Conservation (phyloP, 1,140 invertebrate genomes). For the Neuroterus valhalla region DNA sequence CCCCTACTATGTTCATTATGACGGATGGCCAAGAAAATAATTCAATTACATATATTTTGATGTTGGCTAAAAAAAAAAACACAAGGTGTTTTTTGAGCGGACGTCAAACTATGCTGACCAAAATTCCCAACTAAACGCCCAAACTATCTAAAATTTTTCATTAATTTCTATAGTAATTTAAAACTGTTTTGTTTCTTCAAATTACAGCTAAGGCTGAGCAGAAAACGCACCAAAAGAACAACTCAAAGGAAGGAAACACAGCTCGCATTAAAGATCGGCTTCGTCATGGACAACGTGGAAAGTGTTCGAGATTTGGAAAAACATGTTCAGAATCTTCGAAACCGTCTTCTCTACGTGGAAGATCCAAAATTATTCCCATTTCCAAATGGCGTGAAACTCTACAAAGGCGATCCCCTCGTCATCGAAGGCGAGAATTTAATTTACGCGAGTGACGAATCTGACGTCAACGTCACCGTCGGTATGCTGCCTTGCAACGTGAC, state of each 20-base stretch:
- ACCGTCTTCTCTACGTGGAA: constrained; percentile 90
- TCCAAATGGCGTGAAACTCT: constrained; percentile 88
- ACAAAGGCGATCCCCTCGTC: constrained; percentile 95
- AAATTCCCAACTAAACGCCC: no score
- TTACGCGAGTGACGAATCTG: constrained; percentile 92
- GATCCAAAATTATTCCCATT: constrained; percentile 95
- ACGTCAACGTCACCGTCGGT: constrained; percentile 95
- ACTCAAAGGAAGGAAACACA: constrained; percentile 74
- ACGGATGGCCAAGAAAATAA: no score
- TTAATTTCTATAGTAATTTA: background rate
- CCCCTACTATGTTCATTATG: no score
- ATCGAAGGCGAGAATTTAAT: constrained; percentile 96
- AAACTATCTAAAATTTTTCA: background rate
- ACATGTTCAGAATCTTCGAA: constrained; percentile 86
- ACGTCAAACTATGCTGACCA: no score
- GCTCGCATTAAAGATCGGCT: constrained; percentile 85
- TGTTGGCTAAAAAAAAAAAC: no score
- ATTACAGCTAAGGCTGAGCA: constrained; percentile 40
- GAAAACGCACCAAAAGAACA: constrained; percentile 48
- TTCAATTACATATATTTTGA: no score
- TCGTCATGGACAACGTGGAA: constrained; percentile 96
- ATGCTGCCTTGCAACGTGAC: constrained; percentile 92
- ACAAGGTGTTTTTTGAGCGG: no score
- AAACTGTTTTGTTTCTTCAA: background rate
- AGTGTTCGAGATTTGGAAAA: constrained; percentile 91